These are phyloP conservation scores for Cheirogaleus medius DNA, from an alignment of 2,113 vertebrate species.

Conservation along the genomic window DNA sequence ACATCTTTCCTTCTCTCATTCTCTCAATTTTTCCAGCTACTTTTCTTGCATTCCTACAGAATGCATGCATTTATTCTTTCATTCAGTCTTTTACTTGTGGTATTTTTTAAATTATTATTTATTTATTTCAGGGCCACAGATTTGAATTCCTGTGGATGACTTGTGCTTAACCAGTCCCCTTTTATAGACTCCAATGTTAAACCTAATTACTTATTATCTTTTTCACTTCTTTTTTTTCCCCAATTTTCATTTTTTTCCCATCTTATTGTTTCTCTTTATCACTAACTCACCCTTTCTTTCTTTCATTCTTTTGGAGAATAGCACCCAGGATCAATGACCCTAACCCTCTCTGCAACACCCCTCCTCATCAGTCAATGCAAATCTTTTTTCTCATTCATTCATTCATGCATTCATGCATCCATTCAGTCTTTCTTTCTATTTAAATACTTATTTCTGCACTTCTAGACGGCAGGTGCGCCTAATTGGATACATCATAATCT, in stretches of 20 bases:
- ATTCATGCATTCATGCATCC: not conserved
- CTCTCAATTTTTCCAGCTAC: not conserved
- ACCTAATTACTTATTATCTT: not conserved
- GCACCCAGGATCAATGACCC: not conserved
- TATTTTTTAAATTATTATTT: not conserved
- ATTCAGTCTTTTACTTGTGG: not conserved
- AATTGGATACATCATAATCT: not conserved
- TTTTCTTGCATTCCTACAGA: not conserved
- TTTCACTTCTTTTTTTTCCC: not conserved
- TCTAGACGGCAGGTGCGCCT: not conserved
- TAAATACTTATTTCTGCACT: not conserved
- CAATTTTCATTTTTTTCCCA: not conserved
- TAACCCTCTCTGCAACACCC: not conserved
- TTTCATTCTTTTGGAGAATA: not conserved
- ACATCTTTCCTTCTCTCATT: not conserved
- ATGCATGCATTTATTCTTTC: accelerated
- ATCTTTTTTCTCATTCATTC: not conserved
- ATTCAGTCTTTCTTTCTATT: not conserved
- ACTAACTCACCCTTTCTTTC: not conserved
- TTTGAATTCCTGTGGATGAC: not conserved
- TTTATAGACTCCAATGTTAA: not conserved
- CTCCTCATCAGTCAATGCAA: not conserved
- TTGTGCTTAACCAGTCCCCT: not conserved
- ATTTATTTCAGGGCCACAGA: not conserved
- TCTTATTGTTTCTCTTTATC: not conserved